These are phyloP conservation scores for Hirtodrosophila alboralis DNA, from an alignment of 2,888 invertebrate genomes.

Conservation along the genomic window DNA sequence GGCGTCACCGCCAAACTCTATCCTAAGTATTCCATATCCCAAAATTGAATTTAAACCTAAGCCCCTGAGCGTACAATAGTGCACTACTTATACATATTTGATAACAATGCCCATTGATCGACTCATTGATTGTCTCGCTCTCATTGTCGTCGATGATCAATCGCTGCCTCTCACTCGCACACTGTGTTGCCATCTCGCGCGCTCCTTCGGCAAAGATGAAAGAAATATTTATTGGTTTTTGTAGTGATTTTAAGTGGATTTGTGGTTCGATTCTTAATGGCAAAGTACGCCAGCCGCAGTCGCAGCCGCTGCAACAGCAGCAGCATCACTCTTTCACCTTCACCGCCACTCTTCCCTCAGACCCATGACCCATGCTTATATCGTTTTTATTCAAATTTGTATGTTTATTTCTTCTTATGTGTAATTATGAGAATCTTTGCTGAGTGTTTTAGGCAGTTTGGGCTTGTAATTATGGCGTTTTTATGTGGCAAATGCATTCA, in stretches of 20 bases:
- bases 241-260: conserved; percentile 82
- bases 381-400: conserved; percentile 78
- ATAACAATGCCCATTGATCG: conserved; percentile 72
- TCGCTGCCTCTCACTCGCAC: conserved; percentile 17
- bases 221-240: conserved; percentile 78
- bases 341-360: conserved; percentile 31
- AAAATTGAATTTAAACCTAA: conserved; percentile 32
- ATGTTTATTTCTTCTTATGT: conserved; percentile 74
- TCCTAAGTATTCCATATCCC: conserved; percentile 28
- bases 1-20: conserved; percentile 65
- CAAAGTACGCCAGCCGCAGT: conserved; percentile 77
- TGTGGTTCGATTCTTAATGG: conserved; percentile 80
- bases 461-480: conserved; percentile 65
- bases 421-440: conserved; percentile 74
- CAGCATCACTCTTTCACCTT: conserved; percentile 45
- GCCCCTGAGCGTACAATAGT: conserved; percentile 34
- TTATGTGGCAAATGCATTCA: conserved; percentile 51
- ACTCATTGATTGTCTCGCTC: conserved; percentile 57
- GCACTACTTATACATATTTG: conserved; percentile 59
- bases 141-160: conserved; percentile 35
- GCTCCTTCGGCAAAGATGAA: conserved; percentile 70
- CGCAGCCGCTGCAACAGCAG: conserved; percentile 27
- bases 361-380: conserved; percentile 64
- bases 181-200: conserved; percentile 36
- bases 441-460: conserved; percentile 70